Base-by-base conservation (phyloP, 2,888 invertebrate species). In the Eilema sororculum region DNA sequence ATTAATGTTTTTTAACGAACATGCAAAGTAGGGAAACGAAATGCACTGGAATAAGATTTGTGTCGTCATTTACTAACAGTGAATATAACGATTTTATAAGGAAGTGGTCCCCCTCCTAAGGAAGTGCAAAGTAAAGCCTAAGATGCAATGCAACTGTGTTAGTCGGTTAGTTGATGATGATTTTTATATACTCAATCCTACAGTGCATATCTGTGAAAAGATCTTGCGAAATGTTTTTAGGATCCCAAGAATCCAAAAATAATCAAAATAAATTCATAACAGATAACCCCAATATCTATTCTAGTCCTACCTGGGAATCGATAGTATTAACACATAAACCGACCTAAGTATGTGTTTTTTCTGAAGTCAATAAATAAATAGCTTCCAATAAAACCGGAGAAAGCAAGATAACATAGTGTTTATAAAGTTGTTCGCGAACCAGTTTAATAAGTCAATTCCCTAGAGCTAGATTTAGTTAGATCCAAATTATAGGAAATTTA, bases 401-500 rank as follows among this genome's bases (percentile, higher is more conserved):
- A 90, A 90, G 87, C 84, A 73, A 77, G 79, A 79, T 74, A 52
- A 77, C 78, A 79, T 74, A 52, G 16, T 79, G 83, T 79, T 83
- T 79, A 79, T 80, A 71, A 78, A 86, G 81, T 83, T 78, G 80
- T 80, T 78, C 63, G 80, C 76, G 64, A 79, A 90, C 90, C 84
- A 70, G 90, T 88, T 87, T 83, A 83, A 85, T 86, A 81, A 81
- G 85, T 83, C 80, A 78, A 81, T 81, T 82, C 86, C 86, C 85
- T 73, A 69, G 77, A 84, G 86, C 80, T 76, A 70, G 80, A 85
- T 88, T 88, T 84, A 84, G 85, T 86, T 86, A 83, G 84, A 73
- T 79, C 87, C 79, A 90, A 91, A 91, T 91, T 91, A 90, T 89
- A 90, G 87, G 88, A 87, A 89, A 85, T 79, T 68, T 73, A 65